phyloP scores from a whole-genome alignment of 2,797 vertebrate species.

The Gastrophryne carolinensis region DNA sequence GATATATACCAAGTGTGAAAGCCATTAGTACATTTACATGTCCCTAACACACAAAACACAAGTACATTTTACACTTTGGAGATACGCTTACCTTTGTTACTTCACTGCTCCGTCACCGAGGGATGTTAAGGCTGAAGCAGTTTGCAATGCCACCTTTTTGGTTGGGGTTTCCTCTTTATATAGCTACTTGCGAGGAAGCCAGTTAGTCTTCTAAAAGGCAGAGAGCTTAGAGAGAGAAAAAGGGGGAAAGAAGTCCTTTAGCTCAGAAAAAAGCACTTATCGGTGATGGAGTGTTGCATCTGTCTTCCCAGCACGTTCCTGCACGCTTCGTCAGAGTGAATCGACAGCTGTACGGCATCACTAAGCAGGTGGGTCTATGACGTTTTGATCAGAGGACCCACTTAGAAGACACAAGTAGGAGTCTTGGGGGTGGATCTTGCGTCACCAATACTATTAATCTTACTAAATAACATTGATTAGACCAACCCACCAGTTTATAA shows the following conservation, averaged over 20 bases:
- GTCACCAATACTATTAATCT: slow-evolving; percentile 57
- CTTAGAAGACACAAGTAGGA: slow-evolving; percentile 56
- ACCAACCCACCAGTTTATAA: background rate
- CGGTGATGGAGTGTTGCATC: slow-evolving; percentile 58
- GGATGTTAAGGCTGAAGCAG: background rate
- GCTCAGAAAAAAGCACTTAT: slow-evolving; percentile 29
- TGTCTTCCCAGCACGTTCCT: slow-evolving; percentile 67
- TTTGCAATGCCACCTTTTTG: slow-evolving; percentile 39
- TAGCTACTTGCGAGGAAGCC: slow-evolving; percentile 23
- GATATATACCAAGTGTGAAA: background rate
- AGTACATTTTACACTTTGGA: background rate
- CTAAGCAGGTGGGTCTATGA: slow-evolving; percentile 55
- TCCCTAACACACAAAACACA: background rate
- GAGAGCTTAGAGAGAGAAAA: background rate
- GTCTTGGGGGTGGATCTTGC: slow-evolving; percentile 61
- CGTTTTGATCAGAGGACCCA: slow-evolving; percentile 44
- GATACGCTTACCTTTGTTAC: slow-evolving; percentile 22
- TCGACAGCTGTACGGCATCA: slow-evolving; percentile 61
- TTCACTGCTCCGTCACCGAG: background rate
- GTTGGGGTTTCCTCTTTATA: slow-evolving; percentile 49
- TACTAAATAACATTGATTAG: slow-evolving; percentile 39
- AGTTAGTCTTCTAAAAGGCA: slow-evolving; percentile 16
- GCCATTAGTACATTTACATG: background rate
- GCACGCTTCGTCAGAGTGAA: slow-evolving; percentile 70
- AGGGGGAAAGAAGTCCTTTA: slow-evolving; percentile 13